phyloP scores from a whole-genome alignment of 2,113 vertebrate species.

The Chaetorhynchus papuensis region DNA sequence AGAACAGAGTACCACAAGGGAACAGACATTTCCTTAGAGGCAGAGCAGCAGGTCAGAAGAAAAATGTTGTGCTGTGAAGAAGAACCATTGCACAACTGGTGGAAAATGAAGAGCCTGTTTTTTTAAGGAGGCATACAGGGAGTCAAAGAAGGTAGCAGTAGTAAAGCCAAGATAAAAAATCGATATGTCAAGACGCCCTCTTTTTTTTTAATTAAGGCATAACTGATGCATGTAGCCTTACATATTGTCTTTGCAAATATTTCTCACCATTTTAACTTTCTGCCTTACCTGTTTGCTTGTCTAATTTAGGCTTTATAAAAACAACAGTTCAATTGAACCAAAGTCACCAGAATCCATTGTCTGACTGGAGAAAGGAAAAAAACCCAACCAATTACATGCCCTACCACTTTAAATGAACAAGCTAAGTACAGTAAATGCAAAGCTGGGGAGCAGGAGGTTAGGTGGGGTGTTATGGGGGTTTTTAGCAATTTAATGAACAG shows the following conservation, averaged over 20 bases:
- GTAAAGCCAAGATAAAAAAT: not conserved
- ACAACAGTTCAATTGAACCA: not conserved
- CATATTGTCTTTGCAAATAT: not conserved
- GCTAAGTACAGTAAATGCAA: not conserved
- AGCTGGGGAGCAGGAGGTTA: not conserved
- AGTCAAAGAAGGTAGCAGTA: not conserved
- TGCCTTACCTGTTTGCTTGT: not conserved
- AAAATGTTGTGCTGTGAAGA: not conserved
- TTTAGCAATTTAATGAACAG: not conserved
- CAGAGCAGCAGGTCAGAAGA: not conserved
- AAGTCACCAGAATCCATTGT: not conserved
- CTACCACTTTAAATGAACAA: not conserved
- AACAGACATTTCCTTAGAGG: not conserved
- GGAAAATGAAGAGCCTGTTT: not conserved
- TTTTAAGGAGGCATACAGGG: not conserved
- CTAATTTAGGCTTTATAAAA: not conserved
- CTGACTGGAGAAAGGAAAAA: not conserved
- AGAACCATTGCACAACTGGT: not conserved
- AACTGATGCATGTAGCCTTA: not conserved
- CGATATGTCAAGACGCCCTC: not conserved
- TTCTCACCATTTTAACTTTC: not conserved
- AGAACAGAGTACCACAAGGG: not conserved
- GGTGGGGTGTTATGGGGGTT: fast-evolving
- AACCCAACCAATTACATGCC: not conserved
- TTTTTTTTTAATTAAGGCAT: not conserved